Base-by-base conservation (phyloP, 53 echinoderm and acorn worm species). In the Zoroaster sp. region DNA sequence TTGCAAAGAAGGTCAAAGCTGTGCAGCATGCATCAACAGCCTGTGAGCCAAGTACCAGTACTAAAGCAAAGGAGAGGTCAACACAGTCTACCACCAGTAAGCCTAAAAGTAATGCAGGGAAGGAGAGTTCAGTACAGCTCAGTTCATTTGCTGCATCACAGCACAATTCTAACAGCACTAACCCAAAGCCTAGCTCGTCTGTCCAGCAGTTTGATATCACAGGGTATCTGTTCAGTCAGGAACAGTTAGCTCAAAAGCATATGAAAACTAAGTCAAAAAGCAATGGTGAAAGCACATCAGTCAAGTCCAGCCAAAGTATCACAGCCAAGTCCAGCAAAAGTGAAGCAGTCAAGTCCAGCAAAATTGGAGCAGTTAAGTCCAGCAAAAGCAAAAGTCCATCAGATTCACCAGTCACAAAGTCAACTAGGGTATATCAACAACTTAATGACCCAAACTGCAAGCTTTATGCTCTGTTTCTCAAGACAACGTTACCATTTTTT, bases 121-220 rank as follows among this genome's bases (percentile, higher is more conserved):
- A 38, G 40, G 40, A 40, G 73, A 38, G 40, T 40, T 13, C 3
- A 12, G n/a, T n/a, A 65, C 83, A 66, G 15, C 42, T 14, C 9
- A 18, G 35, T 2, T 40, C 59, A 11, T 28, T 18, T 20, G 8
- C 63, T 65, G 39, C 25, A 37, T 40, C 25, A 59, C 4, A 17
- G 8, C 23, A 9, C 13, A 20, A n/a, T 18, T 18, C 78, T 31
- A 45, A 43, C 13, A 46, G 44, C 21, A 77, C 32, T n/a, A n/a
- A 45, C 4, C 78, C 7, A 23, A 40, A 77, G 18, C 78, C n/a
- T 38, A 31, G 40, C n/a, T 46, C 65, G 7, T 11, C 74, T 38
- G 12, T 9, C 18, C 47, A 66, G 34, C 75, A 75, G 53, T 88
- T 88, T 87, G 87, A 87, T 74, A 74, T 87, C 52, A 87, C 0